These are phyloP conservation scores for Orthonyx spaldingii DNA, from an alignment of 2,113 vertebrate species.

Conservation along the genomic window DNA sequence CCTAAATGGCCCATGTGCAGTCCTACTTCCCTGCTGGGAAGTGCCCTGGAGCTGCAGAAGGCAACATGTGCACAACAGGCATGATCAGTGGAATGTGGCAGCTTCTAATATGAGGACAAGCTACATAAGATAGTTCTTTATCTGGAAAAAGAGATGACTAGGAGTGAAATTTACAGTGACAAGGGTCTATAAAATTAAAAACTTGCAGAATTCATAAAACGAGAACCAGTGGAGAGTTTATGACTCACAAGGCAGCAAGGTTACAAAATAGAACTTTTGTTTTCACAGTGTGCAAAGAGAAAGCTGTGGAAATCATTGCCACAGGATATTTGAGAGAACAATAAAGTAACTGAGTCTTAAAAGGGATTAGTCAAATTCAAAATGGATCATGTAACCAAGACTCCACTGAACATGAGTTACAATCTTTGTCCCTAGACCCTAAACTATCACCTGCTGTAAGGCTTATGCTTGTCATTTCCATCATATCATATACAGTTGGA, in stretches of 20 bases:
- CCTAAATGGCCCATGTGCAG: fast-evolving
- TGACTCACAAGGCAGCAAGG: not conserved
- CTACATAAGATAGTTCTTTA: not conserved
- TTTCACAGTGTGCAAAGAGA: not conserved
- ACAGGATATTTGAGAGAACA: not conserved
- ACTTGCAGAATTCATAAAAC: not conserved
- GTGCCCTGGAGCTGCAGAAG: not conserved
- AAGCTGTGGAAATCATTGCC: not conserved
- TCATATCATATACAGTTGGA: not conserved
- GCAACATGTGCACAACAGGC: not conserved
- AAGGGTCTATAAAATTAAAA: not conserved
- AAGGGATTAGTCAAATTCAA: not conserved
- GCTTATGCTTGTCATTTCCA: not conserved
- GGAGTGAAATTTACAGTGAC: not conserved
- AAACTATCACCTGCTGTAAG: not conserved
- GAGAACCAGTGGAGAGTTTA: not conserved
- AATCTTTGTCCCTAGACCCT: not conserved
- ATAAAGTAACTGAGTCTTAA: not conserved
- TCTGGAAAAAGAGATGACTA: not conserved
- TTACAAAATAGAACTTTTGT: not conserved
- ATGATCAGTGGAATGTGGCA: not conserved
- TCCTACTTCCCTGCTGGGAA: not conserved
- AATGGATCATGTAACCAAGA: not conserved
- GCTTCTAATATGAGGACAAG: not conserved
- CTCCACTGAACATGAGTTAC: not conserved